Percentiles rank a stretch among this genome's conserved stretches.
Conservation (phyloP, 2,113 vertebrate genomes). For the Jaculus jaculus region DNA sequence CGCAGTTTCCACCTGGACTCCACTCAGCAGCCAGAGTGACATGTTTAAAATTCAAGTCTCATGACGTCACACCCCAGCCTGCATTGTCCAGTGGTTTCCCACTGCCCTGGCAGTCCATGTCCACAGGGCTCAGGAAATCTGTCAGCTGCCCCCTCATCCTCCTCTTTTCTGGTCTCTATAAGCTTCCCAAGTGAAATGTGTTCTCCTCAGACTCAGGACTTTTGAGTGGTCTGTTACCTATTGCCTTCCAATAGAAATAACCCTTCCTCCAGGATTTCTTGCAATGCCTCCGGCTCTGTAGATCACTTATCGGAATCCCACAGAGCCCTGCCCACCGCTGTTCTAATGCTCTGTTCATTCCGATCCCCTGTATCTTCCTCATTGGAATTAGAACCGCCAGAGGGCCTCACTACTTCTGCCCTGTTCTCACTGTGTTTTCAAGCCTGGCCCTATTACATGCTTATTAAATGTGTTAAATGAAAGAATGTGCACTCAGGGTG, state of each 20-base stretch:
- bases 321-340: background rate
- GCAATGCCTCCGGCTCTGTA: background rate
- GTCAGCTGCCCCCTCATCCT: background rate
- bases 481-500: background rate
- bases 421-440: background rate
- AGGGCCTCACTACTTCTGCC: background rate
- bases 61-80: background rate
- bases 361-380: background rate
- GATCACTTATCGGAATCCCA: background rate
- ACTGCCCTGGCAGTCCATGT: background rate
- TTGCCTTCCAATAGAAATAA: background rate
- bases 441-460: background rate
- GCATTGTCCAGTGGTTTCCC: background rate
- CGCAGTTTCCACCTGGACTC: background rate
- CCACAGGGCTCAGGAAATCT: background rate
- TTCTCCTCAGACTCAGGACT: background rate
- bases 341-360: background rate
- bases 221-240: background rate
- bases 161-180: background rate
- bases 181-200: background rate
- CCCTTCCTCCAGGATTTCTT: constrained; percentile 5
- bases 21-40: background rate
- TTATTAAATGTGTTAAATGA: constrained; percentile 4
- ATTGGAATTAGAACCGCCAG: background rate
- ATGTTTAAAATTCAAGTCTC: background rate